A percentile compares a stretch with the other conserved stretches of the same genome.
phyloP scores from a whole-genome alignment of 64 coral and sea anemone species.

The Montipora capricornis region DNA sequence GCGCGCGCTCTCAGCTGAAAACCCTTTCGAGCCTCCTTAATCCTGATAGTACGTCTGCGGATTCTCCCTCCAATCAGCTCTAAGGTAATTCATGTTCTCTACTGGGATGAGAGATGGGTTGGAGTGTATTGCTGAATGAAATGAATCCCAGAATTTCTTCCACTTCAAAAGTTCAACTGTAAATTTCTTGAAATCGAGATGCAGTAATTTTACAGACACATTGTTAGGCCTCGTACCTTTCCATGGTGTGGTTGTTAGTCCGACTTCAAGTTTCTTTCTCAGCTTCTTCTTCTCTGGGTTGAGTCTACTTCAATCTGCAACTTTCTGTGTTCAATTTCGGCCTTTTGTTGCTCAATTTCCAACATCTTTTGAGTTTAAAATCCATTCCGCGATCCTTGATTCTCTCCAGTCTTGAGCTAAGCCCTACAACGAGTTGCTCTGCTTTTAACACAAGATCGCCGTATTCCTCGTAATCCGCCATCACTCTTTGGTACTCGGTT shows the following conservation, averaged over 20 bases:
- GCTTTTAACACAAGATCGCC: no score
- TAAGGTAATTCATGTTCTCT: constrained; percentile 44
- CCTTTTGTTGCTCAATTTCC: no score
- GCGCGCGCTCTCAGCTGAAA: no score
- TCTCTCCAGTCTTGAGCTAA: no score
- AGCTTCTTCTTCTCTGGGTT: constrained; percentile 16
- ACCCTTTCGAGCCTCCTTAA: no score
- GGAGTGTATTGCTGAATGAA: constrained; percentile 41
- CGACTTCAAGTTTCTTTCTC: background rate
- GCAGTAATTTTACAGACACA: constrained; percentile 35
- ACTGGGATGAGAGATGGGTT: constrained; percentile 41
- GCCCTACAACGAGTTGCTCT: no score
- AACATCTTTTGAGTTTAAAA: no score
- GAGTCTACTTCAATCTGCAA: background rate
- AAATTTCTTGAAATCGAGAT: constrained; percentile 30
- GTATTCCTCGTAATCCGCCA: no score
- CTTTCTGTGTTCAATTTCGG: background rate
- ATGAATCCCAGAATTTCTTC: constrained; percentile 52
- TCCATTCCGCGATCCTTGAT: no score
- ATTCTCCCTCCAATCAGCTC: no score
- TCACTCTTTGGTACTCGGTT: no score
- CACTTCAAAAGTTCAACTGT: constrained; percentile 42
- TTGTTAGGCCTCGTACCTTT: background rate
- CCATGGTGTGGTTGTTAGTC: background rate
- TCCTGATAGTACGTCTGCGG: no score